Percentiles rank a stretch among this genome's conserved stretches.
Evolutionary conservation across 2,888 invertebrate genomes (phyloP).

Genomic region (Rhingia rostrata): DNA sequence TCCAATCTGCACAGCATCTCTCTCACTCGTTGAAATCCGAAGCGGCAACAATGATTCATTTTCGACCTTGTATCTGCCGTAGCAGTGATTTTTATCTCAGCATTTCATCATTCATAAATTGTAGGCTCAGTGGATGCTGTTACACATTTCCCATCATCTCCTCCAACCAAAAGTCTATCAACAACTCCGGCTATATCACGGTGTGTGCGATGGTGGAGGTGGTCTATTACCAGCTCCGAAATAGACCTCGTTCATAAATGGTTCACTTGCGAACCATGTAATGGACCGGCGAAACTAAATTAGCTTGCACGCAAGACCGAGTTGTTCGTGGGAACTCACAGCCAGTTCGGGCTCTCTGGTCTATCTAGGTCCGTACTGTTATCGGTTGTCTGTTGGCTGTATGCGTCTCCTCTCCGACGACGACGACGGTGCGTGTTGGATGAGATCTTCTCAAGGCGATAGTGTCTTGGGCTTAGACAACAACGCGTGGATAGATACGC

Average conservation of each 20-base stretch:
- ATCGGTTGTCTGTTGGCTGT: constrained; percentile 21
- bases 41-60: constrained; percentile 65
- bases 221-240: constrained; percentile 64
- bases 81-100: constrained; percentile 65
- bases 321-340: constrained; percentile 70
- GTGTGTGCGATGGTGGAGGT: constrained; percentile 27
- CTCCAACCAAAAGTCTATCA: constrained; percentile 35
- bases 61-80: constrained; percentile 63
- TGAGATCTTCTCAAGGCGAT: constrained; percentile 72
- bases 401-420: neutral
- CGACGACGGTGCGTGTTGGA: constrained; percentile 46
- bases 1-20: constrained; percentile 16
- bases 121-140: constrained; percentile 62
- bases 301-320: constrained; percentile 64
- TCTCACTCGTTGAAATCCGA: constrained; percentile 16
- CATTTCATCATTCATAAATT: constrained; percentile 72
- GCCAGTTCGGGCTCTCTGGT: constrained; percentile 35
- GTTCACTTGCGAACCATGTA: constrained; percentile 57
- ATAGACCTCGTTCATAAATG: constrained; percentile 69
- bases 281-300: constrained; percentile 51
- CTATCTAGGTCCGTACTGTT: constrained; percentile 41
- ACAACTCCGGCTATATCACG: constrained; percentile 38
- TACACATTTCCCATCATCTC: constrained; percentile 68
- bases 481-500: constrained; percentile 32
- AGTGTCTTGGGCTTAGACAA: constrained; percentile 35